phyloP scores from a whole-genome alignment of 64 coral and sea anemone genomes.

The Cladopsammia gracilis region DNA sequence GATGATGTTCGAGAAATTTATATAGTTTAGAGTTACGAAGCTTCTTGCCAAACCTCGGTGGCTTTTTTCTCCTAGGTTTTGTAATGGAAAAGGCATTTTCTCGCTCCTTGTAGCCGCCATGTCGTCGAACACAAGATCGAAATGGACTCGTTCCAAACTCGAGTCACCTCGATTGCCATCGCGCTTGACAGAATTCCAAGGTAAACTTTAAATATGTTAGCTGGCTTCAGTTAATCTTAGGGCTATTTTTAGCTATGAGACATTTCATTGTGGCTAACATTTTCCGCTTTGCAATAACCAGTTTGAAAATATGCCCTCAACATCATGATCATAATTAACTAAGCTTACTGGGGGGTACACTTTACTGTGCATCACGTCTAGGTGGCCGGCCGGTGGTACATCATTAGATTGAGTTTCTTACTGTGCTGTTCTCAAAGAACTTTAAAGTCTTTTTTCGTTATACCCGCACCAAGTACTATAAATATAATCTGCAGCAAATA shows the following conservation, averaged over 20 bases:
- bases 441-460: no score
- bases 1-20: neutral
- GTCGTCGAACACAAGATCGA: conserved; percentile 61
- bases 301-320: no score
- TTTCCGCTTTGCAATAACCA: no score
- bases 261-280: neutral
- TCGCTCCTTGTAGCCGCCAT: neutral
- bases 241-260: neutral
- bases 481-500: no score
- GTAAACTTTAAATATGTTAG: conserved; percentile 19
- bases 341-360: no score
- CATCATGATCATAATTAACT: no score
- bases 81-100: neutral
- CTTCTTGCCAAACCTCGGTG: no score
- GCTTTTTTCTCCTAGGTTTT: neutral
- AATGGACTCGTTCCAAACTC: conserved; percentile 92
- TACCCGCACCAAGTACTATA: no score
- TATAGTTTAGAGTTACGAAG: neutral
- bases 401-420: no score
- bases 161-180: conserved; percentile 71
- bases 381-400: no score
- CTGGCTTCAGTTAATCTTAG: neutral
- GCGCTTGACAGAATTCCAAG: conserved; percentile 85
- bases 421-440: no score
- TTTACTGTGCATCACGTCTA: no score